A percentile compares a stretch with the other conserved stretches of the same genome.
These are phyloP conservation scores for Ectropis grisescens DNA, from an alignment of 1,140 invertebrate species.

Conservation along the genomic window DNA sequence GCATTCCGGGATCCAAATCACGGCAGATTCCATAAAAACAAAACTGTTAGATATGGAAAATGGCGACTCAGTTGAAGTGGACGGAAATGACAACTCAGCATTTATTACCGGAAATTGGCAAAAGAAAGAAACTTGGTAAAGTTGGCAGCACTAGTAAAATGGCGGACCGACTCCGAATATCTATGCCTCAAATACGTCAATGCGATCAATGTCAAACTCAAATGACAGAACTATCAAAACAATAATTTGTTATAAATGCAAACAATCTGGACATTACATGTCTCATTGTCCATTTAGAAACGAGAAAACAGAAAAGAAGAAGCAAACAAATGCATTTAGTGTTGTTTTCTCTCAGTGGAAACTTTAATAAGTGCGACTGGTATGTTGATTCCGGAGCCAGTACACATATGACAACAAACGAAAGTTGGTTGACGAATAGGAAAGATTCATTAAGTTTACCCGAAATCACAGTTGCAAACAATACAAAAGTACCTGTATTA, in stretches of 20 bases:
- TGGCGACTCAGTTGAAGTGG: constrained; percentile 4
- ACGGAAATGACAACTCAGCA: constrained; percentile 9
- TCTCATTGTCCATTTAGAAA: constrained; percentile 6
- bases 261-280: background rate
- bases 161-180: constrained; percentile 5
- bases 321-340: constrained; percentile 13
- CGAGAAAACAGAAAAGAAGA: constrained; percentile 10
- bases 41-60: constrained; percentile 29
- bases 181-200: background rate
- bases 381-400: constrained; percentile 33
- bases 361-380: constrained; percentile 20
- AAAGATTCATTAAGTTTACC: constrained; percentile 9
- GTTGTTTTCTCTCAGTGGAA: constrained; percentile 18
- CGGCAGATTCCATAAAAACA: constrained; percentile 33
- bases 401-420: constrained; percentile 21
- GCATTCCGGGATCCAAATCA: constrained; percentile 27
- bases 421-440: constrained; percentile 9
- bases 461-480: constrained; percentile 23
- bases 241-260: constrained; percentile 14
- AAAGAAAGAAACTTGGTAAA: constrained; percentile 1
- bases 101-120: constrained; percentile 7
- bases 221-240: constrained; percentile 7
- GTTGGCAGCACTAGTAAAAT: constrained; percentile 6
- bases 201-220: constrained; percentile 1
- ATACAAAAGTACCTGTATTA: constrained; percentile 18